Evolutionary conservation across 2,888 invertebrate genomes (phyloP).

Genomic region (Adela reaumurella): DNA sequence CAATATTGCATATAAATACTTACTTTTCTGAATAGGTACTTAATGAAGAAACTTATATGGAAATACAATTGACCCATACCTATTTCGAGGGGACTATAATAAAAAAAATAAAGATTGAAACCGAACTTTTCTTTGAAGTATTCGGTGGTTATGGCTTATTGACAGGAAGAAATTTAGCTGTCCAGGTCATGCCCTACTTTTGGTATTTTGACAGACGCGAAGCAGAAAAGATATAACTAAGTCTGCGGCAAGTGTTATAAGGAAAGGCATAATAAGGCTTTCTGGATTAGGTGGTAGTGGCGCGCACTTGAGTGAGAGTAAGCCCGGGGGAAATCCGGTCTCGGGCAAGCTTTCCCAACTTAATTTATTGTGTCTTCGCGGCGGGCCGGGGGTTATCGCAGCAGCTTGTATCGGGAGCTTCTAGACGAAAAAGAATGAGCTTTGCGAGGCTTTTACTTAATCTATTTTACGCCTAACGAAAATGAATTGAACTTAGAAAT

Average conservation of each 20-base stretch:
- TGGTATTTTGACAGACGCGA: too few relatives aligned
- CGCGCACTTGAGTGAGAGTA: slow-evolving; percentile 53
- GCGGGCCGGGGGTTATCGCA: slow-evolving; percentile 12
- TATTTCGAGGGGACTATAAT: too few relatives aligned
- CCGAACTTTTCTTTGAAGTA: too few relatives aligned
- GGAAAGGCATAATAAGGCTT: slow-evolving; percentile 49
- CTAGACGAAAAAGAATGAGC: neutral
- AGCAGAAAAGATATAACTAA: too few relatives aligned
- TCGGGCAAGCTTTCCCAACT: slow-evolving; percentile 42
- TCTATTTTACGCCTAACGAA: neutral
- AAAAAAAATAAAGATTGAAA: too few relatives aligned
- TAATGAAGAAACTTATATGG: too few relatives aligned
- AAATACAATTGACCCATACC: too few relatives aligned
- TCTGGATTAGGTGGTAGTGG: slow-evolving; percentile 48
- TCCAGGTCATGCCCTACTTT: too few relatives aligned
- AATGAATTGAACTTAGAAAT: neutral
- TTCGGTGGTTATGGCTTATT: too few relatives aligned
- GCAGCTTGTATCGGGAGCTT: neutral
- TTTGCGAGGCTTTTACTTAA: neutral
- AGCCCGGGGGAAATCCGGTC: slow-evolving; percentile 54
- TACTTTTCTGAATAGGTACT: too few relatives aligned
- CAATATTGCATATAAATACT: too few relatives aligned
- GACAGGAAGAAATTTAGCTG: too few relatives aligned
- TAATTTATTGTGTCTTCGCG: slow-evolving; percentile 49
- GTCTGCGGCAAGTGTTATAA: neutral